Base-by-base conservation (phyloP, 2,113 vertebrate genomes). In the Thunnus thynnus region DNA sequence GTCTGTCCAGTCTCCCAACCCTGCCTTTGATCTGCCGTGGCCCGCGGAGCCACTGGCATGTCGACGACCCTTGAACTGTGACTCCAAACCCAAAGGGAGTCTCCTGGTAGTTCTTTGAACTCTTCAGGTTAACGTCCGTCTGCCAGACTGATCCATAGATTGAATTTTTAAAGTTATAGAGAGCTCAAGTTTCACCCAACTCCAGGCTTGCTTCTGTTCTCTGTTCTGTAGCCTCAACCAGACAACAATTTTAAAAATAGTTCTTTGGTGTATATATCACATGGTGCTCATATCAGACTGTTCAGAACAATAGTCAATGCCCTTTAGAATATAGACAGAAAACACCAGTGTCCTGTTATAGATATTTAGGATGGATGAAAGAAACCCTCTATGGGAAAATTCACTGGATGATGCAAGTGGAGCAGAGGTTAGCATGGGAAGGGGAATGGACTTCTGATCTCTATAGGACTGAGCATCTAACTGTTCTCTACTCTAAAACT, bases 1-100 rank as follows among this genome's bases (percentile, higher is more conserved):
- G 68, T 84, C 90, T 72, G 71, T 88, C 80, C 81, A 72, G 60
- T 71, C 81, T 87, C 72, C 56, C 56, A 57, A 63, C 64, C 56
- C 64, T n/a, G 72, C 66, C 91, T 94, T 94, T 94, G 91, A 94
- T 94, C 77, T 92, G 62, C 71, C 20, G 61, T 18, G 64, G 82
- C 85, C 85, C 52, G 13, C 8, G 36, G 89, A 87, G 87, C 80
- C 84, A 64, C 77, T 76, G 52, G 71, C 69, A 82, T 52, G 47
- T 56, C 74, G 69, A 86, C 68, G 80, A 91, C 88, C 86, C 86
- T 64, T 92, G 83, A 92, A 90, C 90, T 89, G 71, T 82, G 86
- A 84, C 86, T 85, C 79, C 64, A 71, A 79, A 89, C 74, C 87
- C 63, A 75, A 85, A 86, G 57, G 77, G 82, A 83, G 86, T 76